Evolutionary conservation across 2,113 vertebrate genomes (phyloP), one percentile per base, ranked within the genome.

Genomic region (Pterocles orientalis): DNA sequence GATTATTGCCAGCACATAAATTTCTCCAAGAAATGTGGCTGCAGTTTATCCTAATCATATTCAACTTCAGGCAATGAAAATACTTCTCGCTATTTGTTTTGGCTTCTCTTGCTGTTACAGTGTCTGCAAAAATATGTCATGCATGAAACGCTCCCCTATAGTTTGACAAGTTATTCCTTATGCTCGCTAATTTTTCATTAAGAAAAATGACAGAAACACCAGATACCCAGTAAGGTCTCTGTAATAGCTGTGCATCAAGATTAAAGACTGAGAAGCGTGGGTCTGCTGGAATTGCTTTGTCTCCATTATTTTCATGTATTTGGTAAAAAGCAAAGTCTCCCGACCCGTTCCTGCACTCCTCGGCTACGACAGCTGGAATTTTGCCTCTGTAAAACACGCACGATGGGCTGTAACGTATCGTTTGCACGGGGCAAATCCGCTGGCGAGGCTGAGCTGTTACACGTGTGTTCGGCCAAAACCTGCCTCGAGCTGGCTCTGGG

Each of bases 101-200:
- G 95, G 95, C 92, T 96, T 31, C 92, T 87, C 91, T 94, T 9
- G 88, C 94, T 94, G 88, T 88, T 96, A 50, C 85, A 88, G 50
- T 79, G 56, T 96, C 96, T 95, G 96, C 97, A 83, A 57, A 83
- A 90, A 73, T 58, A 86, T 62, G 51, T 94, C 92, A 68, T 71
- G 92, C 79, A 3, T 71, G 91, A 94, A 92, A 81, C 24, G 86
- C 92, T 94, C 96, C 97, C 90, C 86, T 86, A 34, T 90, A 69
- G 69, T 88, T 75, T 88, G 79, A 86, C 92, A 92, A 76, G 90
- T 94, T 96, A 83, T 78, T 92, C 93, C 87, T 90, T 94, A 64
- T 69, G 70, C 89, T 96, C 1, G 7, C 92, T 88, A 91, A 97
- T 97, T 97, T 97, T 97, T 96, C 96, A 95, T 86, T 39, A 88